A percentile compares a stretch with the other conserved stretches of the same genome.
Conservation (phyloP, 1,140 invertebrate genomes). For the Leguminivora glycinivorella region DNA sequence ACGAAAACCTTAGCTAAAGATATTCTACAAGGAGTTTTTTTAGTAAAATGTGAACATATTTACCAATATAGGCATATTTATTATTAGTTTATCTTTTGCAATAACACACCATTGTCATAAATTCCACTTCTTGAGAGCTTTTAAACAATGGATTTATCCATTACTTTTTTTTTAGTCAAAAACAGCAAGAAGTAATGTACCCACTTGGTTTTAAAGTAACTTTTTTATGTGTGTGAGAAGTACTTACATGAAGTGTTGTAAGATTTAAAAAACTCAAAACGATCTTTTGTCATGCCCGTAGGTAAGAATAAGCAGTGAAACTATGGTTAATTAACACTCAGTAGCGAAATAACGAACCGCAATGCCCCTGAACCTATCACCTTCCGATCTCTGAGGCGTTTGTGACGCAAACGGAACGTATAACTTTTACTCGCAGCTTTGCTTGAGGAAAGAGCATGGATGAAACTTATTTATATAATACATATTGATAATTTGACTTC, state of each 20-base stretch:
- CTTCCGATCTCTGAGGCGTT: slow-evolving; percentile 40
- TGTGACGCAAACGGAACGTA: slow-evolving; percentile 42
- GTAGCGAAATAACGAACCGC: slow-evolving; percentile 47
- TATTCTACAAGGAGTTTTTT: not conserved
- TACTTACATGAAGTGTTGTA: not conserved
- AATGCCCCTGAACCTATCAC: slow-evolving; percentile 51
- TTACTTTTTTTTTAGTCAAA: no score
- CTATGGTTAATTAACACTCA: slow-evolving; percentile 45
- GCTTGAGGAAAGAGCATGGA: slow-evolving; percentile 30
- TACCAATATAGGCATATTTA: not conserved
- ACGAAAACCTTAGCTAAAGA: slow-evolving; percentile 12
- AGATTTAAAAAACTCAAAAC: not conserved
- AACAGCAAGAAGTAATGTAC: no score
- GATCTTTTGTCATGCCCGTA: not conserved
- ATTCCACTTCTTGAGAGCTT: no score
- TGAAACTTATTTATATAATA: not conserved
- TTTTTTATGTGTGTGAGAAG: no score
- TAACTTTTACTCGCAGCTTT: not conserved
- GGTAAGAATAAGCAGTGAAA: slow-evolving; percentile 30
- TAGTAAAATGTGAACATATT: not conserved
- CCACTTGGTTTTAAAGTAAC: not conserved
- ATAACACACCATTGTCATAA: no score
- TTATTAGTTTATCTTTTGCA: no score
- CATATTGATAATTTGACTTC: no score
- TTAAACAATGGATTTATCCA: no score